These are phyloP conservation scores for Microctonus hyperodae DNA, from an alignment of 2,888 invertebrate genomes.

Conservation along the genomic window DNA sequence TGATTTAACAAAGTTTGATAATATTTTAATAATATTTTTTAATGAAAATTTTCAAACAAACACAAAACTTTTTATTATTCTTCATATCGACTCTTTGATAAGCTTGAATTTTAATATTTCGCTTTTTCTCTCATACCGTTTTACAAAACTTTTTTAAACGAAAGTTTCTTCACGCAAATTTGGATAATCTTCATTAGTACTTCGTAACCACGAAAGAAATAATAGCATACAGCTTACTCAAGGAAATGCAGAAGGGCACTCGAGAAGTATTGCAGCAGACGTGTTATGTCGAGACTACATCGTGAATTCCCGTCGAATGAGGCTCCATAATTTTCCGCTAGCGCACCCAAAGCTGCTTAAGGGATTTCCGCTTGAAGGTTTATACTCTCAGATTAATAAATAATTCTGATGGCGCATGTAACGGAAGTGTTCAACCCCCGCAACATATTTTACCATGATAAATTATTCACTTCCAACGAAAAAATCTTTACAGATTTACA, in stretches of 20 bases:
- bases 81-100: neutral
- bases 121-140: neutral
- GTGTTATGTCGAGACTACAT: neutral
- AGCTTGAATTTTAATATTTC: slow-evolving; percentile 1
- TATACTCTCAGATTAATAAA: neutral
- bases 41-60: neutral
- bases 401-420: neutral
- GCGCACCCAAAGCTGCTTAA: slow-evolving; percentile 35
- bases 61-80: neutral
- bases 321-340: slow-evolving; percentile 11
- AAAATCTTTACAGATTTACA: neutral
- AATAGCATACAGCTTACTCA: neutral
- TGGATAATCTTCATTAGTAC: neutral
- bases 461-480: too few species aligned
- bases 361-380: slow-evolving; percentile 28
- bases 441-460: too few species aligned
- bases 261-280: neutral
- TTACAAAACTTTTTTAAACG: neutral
- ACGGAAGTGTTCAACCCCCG: neutral
- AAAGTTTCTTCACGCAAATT: neutral
- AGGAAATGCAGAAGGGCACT: neutral
- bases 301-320: neutral
- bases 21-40: slow-evolving; percentile 1
- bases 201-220: neutral
- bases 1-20: neutral